Evolutionary conservation across 2,888 invertebrate genomes (phyloP), one percentile per base, ranked within the genome.

Genomic region (Poecilus cupreus): DNA sequence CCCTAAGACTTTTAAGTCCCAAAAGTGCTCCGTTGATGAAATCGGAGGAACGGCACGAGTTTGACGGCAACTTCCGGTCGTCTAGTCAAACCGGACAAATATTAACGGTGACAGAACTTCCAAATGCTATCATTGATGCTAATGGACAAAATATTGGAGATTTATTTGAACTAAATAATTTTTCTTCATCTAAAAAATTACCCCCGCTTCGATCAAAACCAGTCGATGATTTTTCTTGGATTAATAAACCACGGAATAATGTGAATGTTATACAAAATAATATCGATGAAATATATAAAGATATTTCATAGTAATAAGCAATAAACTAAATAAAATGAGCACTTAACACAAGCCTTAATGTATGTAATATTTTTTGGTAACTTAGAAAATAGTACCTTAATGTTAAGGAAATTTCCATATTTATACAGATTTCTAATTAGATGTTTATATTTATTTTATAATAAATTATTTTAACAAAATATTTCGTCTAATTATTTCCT

Each of bases 1-100:
- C 89, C 2, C 83, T 87, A 18, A 85, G 86, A 78, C 68, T 87
- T n/a, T 18, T 83, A 43, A 80, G 72, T 43, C 80, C 80, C 6
- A 80, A 74, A 80, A 80, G 80, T 16, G 72, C 80, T 8, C 80
- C 72, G n/a, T 20, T 72, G 5, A 13, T 22, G 8, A 79, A 79
- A 64, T 10, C 49, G 8, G 72, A 22, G 4, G 72, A 46, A 20
- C 20, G n/a, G 5, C 18, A 2, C 13, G 43, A 46, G 8, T 22
- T 64, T 16, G 64, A 78, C 1, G 20, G 10, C 3, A 72, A 18
- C 32, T 64, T 68, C 13, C 24, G 32, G 13, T 79, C 68, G 2
- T 8, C 57, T 18, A 57, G 43, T 72, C 70, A 79, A 64, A 72
- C 74, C 3, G 72, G 46, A 10, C 82, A 72, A 43, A 72, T 78